Evolutionary conservation across 2,797 vertebrate genomes (phyloP).

Genomic region (Acanthornis magna): DNA sequence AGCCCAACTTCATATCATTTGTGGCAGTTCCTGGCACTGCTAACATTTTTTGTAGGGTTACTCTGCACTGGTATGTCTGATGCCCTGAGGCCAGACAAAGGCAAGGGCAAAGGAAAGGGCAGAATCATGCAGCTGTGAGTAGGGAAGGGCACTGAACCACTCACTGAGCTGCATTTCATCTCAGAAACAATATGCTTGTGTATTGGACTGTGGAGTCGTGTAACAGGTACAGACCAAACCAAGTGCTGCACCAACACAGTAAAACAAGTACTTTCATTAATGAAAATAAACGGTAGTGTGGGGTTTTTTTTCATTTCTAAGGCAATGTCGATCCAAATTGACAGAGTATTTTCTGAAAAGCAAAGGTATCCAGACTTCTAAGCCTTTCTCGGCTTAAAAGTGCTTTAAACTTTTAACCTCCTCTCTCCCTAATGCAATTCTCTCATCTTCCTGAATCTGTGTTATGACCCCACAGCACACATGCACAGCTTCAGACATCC

Average conservation of each 20-base stretch:
- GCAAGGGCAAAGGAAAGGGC: background rate
- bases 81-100: background rate
- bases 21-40: background rate
- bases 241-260: background rate
- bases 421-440: background rate
- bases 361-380: background rate
- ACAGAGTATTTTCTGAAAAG: background rate
- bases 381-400: background rate
- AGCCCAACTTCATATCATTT: background rate
- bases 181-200: background rate
- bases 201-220: background rate
- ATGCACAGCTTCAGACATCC: background rate
- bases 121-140: accelerated
- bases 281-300: background rate
- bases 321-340: background rate
- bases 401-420: background rate
- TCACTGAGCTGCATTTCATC: background rate
- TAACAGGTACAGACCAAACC: background rate
- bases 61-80: background rate
- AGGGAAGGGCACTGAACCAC: background rate
- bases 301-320: background rate
- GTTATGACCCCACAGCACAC: accelerated
- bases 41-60: background rate
- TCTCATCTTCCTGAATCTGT: background rate
- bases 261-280: background rate